These are phyloP conservation scores for Myripristis jacobus DNA, from an alignment of 2,797 vertebrate species.

Conservation along the genomic window DNA sequence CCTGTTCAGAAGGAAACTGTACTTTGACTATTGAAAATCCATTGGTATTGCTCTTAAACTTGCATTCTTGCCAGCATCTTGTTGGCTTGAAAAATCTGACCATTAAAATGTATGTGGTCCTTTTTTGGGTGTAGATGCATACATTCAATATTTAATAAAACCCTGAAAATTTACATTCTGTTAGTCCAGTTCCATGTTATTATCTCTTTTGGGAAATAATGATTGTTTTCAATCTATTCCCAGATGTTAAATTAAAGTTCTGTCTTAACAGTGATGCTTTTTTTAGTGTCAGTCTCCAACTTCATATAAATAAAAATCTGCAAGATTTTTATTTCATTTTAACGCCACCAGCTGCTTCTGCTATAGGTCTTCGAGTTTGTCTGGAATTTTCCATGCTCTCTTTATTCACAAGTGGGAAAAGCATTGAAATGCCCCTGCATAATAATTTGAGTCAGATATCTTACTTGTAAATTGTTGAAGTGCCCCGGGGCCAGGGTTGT, in stretches of 20 bases:
- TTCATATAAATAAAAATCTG: not conserved
- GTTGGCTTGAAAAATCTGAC: conserved; percentile 51
- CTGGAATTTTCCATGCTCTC: conserved; percentile 5
- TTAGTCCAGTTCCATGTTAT: conserved; percentile 59
- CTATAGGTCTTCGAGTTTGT: conserved; percentile 21
- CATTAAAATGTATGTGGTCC: conserved; percentile 53
- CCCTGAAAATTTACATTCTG: conserved; percentile 24
- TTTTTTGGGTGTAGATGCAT: conserved; percentile 67
- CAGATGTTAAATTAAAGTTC: not conserved
- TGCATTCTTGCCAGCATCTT: conserved; percentile 34
- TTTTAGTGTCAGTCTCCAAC: not conserved
- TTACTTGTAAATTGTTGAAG: conserved; percentile 40
- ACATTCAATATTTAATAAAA: conserved; percentile 68
- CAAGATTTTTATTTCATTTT: not conserved
- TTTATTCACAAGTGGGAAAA: conserved; percentile 12
- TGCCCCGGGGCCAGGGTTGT: conserved; percentile 3
- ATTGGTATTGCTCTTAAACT: conserved; percentile 50
- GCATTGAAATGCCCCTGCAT: conserved; percentile 38
- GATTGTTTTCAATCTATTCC: conserved; percentile 32
- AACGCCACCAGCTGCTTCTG: conserved; percentile 15
- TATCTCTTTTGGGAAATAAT: conserved; percentile 49
- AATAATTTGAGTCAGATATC: conserved; percentile 23
- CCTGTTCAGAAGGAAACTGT: conserved; percentile 66
- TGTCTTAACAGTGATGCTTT: no score
- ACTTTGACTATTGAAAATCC: conserved; percentile 52